Evolutionary conservation across 1,140 invertebrate genomes (phyloP).

Genomic region (Platyscapa corneri): DNA sequence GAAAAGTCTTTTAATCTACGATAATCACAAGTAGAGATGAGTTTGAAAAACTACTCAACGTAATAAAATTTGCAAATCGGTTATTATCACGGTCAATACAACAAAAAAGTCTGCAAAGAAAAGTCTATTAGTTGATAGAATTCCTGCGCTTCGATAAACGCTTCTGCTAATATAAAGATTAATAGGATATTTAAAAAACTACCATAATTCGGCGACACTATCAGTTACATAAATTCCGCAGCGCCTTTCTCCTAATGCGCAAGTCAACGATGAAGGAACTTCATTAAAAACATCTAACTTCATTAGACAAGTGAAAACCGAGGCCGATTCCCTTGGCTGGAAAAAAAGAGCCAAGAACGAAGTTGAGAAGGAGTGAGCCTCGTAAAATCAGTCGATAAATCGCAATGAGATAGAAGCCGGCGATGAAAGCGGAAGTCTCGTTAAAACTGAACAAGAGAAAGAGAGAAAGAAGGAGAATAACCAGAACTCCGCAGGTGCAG

Average conservation of each 20-base stretch:
- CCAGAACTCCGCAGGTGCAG: constrained; percentile 11
- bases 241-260: neutral
- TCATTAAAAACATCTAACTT: constrained; percentile 33
- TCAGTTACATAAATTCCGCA: neutral
- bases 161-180: too few species aligned
- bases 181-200: neutral
- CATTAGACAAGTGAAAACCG: constrained; percentile 29
- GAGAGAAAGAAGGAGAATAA: neutral
- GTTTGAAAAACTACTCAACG: too few species aligned
- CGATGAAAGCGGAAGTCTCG: constrained; percentile 45
- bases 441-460: constrained; percentile 10
- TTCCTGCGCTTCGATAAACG: too few species aligned
- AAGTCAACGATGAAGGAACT: neutral
- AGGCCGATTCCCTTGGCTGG: neutral
- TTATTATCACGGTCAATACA: too few species aligned
- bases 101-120: too few species aligned
- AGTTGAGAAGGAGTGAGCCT: neutral
- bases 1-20: too few species aligned
- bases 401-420: neutral
- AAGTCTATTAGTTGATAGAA: too few species aligned
- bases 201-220: neutral
- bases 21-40: too few species aligned
- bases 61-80: too few species aligned
- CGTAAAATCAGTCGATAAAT: constrained; percentile 38
- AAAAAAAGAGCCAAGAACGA: neutral